These are phyloP conservation scores for Oscheius myriophilus DNA, from an alignment of 2,888 invertebrate species.

Conservation along the genomic window DNA sequence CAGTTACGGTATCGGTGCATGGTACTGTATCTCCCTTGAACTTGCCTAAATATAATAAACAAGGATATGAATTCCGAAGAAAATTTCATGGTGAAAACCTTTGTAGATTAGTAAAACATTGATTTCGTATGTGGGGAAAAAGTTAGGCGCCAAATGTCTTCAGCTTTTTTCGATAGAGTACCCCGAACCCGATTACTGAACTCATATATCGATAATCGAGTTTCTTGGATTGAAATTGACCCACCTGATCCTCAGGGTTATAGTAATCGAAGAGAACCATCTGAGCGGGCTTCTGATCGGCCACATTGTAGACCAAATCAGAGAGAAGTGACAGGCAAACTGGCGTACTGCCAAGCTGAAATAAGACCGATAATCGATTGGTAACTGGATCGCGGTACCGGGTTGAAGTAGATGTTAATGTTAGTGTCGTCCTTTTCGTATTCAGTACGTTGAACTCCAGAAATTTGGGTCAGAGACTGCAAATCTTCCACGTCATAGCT, in stretches of 20 bases:
- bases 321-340: conserved; percentile 85
- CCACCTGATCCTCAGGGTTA: conserved; percentile 77
- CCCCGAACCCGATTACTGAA: too few relatives aligned
- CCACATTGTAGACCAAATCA: conserved; percentile 84
- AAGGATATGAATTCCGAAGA: too few relatives aligned
- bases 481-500: conserved; percentile 47
- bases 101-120: too few relatives aligned
- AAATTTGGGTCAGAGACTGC: conserved; percentile 44
- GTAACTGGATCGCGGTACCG: conserved; percentile 60
- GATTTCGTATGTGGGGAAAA: too few relatives aligned
- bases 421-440: conserved; percentile 71
- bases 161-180: too few relatives aligned
- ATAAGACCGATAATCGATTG: conserved; percentile 2
- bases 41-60: too few relatives aligned
- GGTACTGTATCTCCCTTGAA: too few relatives aligned
- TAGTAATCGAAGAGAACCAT: conserved; percentile 90
- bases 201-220: too few relatives aligned
- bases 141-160: too few relatives aligned
- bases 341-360: conserved; percentile 64
- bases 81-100: too few relatives aligned
- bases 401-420: conserved; percentile 73
- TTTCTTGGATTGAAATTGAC: too few relatives aligned
- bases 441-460: conserved; percentile 71
- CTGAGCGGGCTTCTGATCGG: conserved; percentile 85
- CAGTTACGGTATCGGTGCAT: too few relatives aligned